Evolutionary conservation across 2,888 invertebrate genomes (phyloP), one percentile per base, ranked within the genome.

Genomic region (Dolichomitus sp.): DNA sequence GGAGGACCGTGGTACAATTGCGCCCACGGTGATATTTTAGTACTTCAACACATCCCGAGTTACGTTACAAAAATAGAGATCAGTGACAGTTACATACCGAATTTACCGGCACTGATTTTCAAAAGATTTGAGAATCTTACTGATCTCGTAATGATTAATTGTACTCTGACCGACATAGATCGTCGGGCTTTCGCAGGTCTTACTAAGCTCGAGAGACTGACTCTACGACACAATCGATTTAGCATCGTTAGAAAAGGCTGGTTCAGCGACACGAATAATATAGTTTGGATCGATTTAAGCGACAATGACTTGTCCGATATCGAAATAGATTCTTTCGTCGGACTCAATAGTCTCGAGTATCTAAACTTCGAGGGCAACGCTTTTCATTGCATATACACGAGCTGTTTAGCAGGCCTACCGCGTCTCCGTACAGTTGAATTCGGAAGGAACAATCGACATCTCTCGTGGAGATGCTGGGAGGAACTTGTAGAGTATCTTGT

Each of bases 391-490:
- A 88, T 91, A 17, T 91, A 87, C 61, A 90, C 90, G 0, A 90
- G 88, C 37, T 89, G 87, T n/a, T 72, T 91, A 40, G 81, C 87
- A 45, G 84, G 87, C 2, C 73, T 91, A 75, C 87, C 87, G 4
- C 78, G 87, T 6, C 57, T 91, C 2, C 79, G 86, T 4, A 80
- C 86, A 0, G 70, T 91, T 2, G 89, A 90, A 40, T 91, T 90
- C 19, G 85, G 88, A 0, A 87, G 88, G 0, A 91, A 91, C 70
- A 61, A 61, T 61, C 37, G 61, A 12, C 90, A 89, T 1, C 61
- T 91, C 14, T 90, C 91, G 57, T 91, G 91, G 91, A 82, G 90
- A 57, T 91, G 91, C 52, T 86, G 89, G 69, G 84, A 88, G 37
- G 91, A 90, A 27, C 75, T 91, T 57, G 87, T 86, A 17, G 88